A percentile compares a stretch with the other conserved stretches of the same genome.
Evolutionary conservation across 2,113 vertebrate genomes (phyloP).

Genomic region (Aleadryas rufinucha): DNA sequence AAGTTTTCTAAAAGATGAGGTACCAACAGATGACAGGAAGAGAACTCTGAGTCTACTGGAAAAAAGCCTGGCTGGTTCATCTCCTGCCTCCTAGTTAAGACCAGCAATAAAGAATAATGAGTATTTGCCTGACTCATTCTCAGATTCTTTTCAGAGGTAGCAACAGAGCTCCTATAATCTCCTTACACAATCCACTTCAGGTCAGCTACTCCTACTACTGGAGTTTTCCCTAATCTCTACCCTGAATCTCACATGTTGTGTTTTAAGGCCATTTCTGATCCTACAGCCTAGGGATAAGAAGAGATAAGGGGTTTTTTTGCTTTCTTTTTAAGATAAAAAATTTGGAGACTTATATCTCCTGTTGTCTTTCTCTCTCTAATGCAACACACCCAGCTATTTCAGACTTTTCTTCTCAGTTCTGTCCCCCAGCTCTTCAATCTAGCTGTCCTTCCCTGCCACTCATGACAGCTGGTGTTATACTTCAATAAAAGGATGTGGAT

Average conservation of each 20-base stretch:
- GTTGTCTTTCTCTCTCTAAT: neutral
- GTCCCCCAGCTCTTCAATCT: neutral
- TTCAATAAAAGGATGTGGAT: neutral
- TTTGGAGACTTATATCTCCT: neutral
- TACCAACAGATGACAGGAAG: neutral
- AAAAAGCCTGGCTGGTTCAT: neutral
- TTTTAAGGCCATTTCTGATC: neutral
- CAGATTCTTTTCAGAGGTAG: neutral
- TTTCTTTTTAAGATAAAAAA: neutral
- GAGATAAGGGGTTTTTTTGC: accelerated
- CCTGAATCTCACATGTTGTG: neutral
- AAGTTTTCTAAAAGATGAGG: neutral
- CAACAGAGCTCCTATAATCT: neutral
- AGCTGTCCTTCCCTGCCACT: neutral
- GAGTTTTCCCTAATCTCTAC: neutral
- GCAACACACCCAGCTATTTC: neutral
- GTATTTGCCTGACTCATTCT: neutral
- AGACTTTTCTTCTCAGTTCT: neutral
- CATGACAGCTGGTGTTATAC: neutral
- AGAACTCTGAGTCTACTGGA: neutral
- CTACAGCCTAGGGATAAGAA: neutral
- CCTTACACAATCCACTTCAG: neutral
- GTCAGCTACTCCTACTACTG: neutral
- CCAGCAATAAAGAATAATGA: neutral
- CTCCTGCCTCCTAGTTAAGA: neutral